Evolutionary conservation across 2,797 vertebrate genomes (phyloP).

Genomic region (Pangasius macronema): DNA sequence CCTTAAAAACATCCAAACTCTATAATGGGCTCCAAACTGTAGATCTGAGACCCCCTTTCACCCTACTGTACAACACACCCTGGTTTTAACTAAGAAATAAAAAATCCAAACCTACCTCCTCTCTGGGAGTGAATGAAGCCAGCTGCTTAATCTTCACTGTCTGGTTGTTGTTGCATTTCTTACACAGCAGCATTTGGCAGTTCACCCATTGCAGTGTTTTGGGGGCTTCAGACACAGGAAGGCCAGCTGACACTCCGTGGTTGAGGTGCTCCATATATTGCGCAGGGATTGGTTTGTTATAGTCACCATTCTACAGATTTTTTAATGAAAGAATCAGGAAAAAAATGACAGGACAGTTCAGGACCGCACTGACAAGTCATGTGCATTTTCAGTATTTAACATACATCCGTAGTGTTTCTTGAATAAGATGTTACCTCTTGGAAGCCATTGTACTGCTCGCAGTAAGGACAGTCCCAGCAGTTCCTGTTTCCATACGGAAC

Average conservation of each 20-base stretch:
- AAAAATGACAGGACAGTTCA: not conserved
- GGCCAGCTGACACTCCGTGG: slow-evolving; percentile 82
- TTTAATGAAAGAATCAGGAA: not conserved
- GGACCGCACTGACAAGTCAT: not conserved
- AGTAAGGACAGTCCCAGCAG: slow-evolving; percentile 97
- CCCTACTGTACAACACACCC: not conserved
- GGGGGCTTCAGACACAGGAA: slow-evolving; percentile 67
- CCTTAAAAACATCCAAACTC: not conserved
- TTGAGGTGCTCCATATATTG: slow-evolving; percentile 97
- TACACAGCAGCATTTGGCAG: slow-evolving; percentile 92
- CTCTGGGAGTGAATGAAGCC: slow-evolving; percentile 88
- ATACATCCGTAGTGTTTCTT: not conserved
- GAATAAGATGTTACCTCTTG: slow-evolving; percentile 80
- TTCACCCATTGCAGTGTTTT: slow-evolving; percentile 91
- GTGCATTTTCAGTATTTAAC: not conserved
- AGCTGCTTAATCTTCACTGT: slow-evolving; percentile 91
- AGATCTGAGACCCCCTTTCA: not conserved
- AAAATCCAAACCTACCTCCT: slow-evolving; percentile 79
- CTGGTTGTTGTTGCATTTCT: slow-evolving; percentile 92
- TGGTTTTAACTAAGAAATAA: not conserved
- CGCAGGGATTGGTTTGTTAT: slow-evolving; percentile 98
- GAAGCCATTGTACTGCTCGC: slow-evolving; percentile 98
- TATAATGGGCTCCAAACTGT: not conserved
- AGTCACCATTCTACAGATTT: slow-evolving; percentile 89
- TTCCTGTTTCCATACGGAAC: slow-evolving; percentile 97